Evolutionary conservation across 1,140 invertebrate genomes (phyloP), one percentile per base, ranked within the genome.

Genomic region (Chelonus insularis): DNA sequence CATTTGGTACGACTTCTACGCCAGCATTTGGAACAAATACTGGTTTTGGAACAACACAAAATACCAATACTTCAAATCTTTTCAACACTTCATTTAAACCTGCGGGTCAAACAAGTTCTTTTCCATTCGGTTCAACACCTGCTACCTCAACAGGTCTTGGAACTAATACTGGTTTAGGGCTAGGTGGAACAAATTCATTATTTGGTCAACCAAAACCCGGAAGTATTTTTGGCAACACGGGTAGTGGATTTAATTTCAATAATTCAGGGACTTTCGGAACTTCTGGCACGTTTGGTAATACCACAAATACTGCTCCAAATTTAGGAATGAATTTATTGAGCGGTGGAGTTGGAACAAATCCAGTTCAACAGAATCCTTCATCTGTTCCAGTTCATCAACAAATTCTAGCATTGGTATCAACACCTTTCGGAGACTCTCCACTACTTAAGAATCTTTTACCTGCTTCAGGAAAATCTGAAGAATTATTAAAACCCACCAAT

Each of bases 401-500:
- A 72, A 86, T 91, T 48, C 72, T 89, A 43, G 84, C 88, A 6
- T 79, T 91, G 6, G 85, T 88, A 3, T 86, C 86, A 1, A 87
- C 88, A 6, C 91, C 91, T 1, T 93, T 90, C 68, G 91, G 91
- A n/a, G 89, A 91, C 74, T 89, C 88, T 39, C 87, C 89, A 5
- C 80, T 92, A 6, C 86, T 92, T 60, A 89, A 90, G 72, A 90
- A 91, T 75, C 72, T 92, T 1, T 83, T 88, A 51, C 84, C 84
- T 39, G 82, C 83, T 37, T 83, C 84, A 39, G 79, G 85, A 9
- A 89, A 88, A 71, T 77, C 85, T 23, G 89, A 91, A 64, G 88
- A 89, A 57, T 70, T 90, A 8, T 76, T 90, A n/a, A 90, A 90
- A 71, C 88, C 90, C 11, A 87, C 89, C 1, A 91, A 90, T 79